phyloP scores from a whole-genome alignment of 2,888 invertebrate species.

The Melangyna quadrimaculata region DNA sequence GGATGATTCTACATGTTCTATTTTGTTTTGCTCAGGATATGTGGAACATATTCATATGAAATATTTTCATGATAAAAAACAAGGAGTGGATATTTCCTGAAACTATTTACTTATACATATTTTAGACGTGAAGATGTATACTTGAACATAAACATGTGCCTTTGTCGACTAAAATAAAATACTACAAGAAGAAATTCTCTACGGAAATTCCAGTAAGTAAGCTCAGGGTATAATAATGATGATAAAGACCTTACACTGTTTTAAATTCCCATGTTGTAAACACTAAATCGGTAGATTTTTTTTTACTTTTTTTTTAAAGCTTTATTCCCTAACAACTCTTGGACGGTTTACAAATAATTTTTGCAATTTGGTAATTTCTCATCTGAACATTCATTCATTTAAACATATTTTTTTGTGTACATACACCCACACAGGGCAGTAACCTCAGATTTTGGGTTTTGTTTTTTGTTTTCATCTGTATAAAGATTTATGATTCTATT shows the following conservation, averaged over 20 bases:
- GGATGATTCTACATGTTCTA: neutral
- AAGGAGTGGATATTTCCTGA: neutral
- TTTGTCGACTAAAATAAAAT: neutral
- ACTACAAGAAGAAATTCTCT: neutral
- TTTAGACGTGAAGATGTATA: neutral
- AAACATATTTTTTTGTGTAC: neutral
- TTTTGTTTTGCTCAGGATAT: neutral
- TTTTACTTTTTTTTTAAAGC: neutral
- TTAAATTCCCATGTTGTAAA: neutral
- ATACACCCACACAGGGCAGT: neutral
- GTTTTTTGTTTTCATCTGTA: neutral
- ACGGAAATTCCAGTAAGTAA: conserved; percentile 2
- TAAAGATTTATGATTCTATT: neutral
- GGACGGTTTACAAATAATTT: neutral
- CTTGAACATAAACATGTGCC: neutral
- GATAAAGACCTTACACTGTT: neutral
- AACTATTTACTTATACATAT: neutral
- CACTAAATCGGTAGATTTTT: neutral
- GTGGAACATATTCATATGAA: neutral
- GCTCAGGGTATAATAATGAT: conserved; percentile 7
- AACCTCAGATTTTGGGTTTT: neutral
- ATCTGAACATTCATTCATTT: neutral
- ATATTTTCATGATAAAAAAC: neutral
- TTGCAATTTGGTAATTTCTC: neutral
- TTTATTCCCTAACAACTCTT: neutral